Percentiles rank a stretch among this genome's conserved stretches.
Evolutionary conservation across 2,888 invertebrate genomes (phyloP).

Genomic region (Pteria penguin): DNA sequence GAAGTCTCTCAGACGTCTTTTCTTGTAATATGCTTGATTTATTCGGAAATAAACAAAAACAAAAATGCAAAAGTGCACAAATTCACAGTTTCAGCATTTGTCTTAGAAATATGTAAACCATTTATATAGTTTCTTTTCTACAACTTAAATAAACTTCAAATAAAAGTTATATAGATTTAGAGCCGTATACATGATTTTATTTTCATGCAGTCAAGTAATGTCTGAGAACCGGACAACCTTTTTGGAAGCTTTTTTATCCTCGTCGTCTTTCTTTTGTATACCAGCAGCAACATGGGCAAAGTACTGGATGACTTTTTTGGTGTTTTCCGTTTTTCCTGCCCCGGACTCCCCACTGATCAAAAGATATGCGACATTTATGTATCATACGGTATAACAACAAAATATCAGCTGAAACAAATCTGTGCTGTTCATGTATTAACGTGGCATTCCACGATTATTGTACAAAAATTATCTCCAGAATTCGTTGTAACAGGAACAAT

Average conservation of each 20-base stretch:
- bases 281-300: slow-evolving; percentile 91
- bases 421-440: too few species aligned
- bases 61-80: neutral
- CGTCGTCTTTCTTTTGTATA: slow-evolving; percentile 62
- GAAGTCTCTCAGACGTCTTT: neutral
- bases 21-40: neutral
- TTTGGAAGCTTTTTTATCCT: slow-evolving; percentile 52
- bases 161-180: too few species aligned
- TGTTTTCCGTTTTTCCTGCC: slow-evolving; percentile 99
- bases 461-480: too few species aligned
- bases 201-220: slow-evolving; percentile 11
- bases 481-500: too few species aligned
- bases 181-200: too few species aligned
- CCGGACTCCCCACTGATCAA: slow-evolving; percentile 93
- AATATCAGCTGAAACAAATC: too few species aligned
- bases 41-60: neutral
- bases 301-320: slow-evolving; percentile 99
- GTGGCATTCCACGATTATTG: too few species aligned
- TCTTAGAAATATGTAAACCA: too few species aligned
- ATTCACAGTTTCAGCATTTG: too few species aligned
- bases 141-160: too few species aligned
- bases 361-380: slow-evolving; percentile 1
- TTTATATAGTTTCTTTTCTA: too few species aligned
- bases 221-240: slow-evolving; percentile 56
- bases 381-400: neutral